These are phyloP conservation scores for Bombus picipes DNA, from an alignment of 1,140 invertebrate genomes.

Conservation along the genomic window DNA sequence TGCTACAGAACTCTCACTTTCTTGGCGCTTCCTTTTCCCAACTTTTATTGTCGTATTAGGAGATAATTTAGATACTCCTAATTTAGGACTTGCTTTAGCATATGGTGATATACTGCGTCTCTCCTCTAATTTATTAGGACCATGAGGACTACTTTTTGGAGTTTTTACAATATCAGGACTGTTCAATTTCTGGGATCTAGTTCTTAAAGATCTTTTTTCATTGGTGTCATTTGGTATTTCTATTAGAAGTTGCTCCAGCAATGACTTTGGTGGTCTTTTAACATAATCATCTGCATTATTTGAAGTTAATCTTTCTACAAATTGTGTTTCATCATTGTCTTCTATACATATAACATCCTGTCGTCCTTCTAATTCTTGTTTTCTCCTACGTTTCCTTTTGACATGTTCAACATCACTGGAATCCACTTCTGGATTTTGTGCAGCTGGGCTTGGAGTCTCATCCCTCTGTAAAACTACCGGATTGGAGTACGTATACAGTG, in stretches of 20 bases:
- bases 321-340: conserved; percentile 79
- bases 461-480: conserved; percentile 84
- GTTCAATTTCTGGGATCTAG: conserved; percentile 88
- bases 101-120: conserved; percentile 82
- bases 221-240: conserved; percentile 88
- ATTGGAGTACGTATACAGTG: conserved; percentile 90
- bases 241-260: conserved; percentile 89
- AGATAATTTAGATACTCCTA: conserved; percentile 71
- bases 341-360: conserved; percentile 81
- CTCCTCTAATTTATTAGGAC: conserved; percentile 76
- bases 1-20: conserved; percentile 89
- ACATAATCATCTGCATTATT: conserved; percentile 76
- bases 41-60: conserved; percentile 75
- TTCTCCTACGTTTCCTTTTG: conserved; percentile 79
- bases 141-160: conserved; percentile 85
- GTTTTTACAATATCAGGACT: conserved; percentile 86
- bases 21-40: conserved; percentile 88
- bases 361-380: conserved; percentile 82
- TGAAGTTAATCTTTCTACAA: conserved; percentile 76
- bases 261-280: conserved; percentile 83
- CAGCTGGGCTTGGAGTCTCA: conserved; percentile 83
- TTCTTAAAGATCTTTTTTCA: conserved; percentile 85
- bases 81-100: conserved; percentile 79
- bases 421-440: conserved; percentile 78
- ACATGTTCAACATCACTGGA: conserved; percentile 74